Conservation (phyloP, 2,113 vertebrate species). For the Cranoglanis bouderius region DNA sequence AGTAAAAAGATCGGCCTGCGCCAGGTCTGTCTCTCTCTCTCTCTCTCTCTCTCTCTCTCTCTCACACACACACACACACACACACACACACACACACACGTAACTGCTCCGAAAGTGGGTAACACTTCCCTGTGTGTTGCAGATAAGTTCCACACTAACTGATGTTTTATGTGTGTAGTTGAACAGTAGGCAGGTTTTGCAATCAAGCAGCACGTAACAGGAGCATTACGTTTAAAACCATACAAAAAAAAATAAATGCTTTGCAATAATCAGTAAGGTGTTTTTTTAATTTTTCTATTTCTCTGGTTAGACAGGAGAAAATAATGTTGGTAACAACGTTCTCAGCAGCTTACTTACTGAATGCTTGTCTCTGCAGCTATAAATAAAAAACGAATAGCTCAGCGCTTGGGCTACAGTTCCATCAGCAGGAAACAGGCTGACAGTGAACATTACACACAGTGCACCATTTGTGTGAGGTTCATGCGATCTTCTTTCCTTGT, state of each 20-base stretch:
- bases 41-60: no score
- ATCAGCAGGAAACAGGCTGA: neutral
- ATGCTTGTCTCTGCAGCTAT: neutral
- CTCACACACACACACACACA: conserved; percentile 2
- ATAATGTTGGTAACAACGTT: neutral
- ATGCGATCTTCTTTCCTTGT: conserved; percentile 39
- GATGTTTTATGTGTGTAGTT: no score
- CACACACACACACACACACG: neutral
- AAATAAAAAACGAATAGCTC: neutral
- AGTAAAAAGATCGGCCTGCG: conserved; percentile 96
- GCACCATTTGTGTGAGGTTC: neutral
- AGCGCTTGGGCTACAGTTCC: neutral
- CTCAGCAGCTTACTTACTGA: neutral
- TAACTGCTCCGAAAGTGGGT: no score
- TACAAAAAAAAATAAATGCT: no score
- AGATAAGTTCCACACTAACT: no score
- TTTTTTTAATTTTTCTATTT: no score
- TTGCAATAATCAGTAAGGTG: no score
- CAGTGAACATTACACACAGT: neutral
- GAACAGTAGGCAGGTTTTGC: no score
- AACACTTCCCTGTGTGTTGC: no score
- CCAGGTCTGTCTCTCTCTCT: conserved; percentile 75
- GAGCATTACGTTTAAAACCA: no score
- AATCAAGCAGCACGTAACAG: no score
- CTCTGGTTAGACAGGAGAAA: no score